Percentiles rank a stretch among this genome's conserved stretches.
phyloP scores from a whole-genome alignment of 37 sponge, comb jelly and placozoan genomes.

The Oscarella lobularis region DNA sequence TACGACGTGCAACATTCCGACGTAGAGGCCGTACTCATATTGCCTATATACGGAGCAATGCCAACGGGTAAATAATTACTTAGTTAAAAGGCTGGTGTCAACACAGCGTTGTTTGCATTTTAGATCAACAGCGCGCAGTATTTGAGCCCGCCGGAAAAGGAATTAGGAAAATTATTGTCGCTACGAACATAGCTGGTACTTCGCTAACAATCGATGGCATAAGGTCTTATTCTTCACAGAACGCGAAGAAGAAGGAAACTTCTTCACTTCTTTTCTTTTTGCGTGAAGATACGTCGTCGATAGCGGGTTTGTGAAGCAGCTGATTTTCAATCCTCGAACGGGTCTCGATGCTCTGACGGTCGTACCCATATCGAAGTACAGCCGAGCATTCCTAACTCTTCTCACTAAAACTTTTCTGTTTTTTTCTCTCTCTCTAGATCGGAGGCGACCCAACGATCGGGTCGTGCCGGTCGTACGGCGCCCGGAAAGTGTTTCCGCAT shows the following conservation, averaged over 20 bases:
- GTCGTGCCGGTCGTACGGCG: slow-evolving; percentile 66
- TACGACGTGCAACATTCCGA: slow-evolving; percentile 43
- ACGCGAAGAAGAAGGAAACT: too few relatives aligned
- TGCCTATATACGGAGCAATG: slow-evolving; percentile 76
- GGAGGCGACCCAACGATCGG: slow-evolving; percentile 68
- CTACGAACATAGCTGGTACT: slow-evolving; percentile 87
- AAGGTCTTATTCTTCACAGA: slow-evolving; percentile 27
- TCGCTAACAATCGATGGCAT: slow-evolving; percentile 80
- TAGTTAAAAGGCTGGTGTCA: not conserved
- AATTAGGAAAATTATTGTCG: slow-evolving; percentile 58
- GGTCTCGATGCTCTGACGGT: slow-evolving; percentile 61
- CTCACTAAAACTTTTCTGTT: too few relatives aligned
- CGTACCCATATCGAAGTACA: slow-evolving; percentile 54
- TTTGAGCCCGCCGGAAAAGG: slow-evolving; percentile 40
- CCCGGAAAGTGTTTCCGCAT: slow-evolving; percentile 67
- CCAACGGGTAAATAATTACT: slow-evolving; percentile 15
- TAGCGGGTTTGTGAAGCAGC: slow-evolving; percentile 75
- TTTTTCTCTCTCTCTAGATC: slow-evolving; percentile 12
- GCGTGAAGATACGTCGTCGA: slow-evolving; percentile 64
- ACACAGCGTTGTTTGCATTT: not conserved
- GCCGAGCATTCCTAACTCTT: not conserved
- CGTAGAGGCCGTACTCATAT: slow-evolving; percentile 45
- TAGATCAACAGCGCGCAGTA: slow-evolving; percentile 69
- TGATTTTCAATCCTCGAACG: slow-evolving; percentile 56
- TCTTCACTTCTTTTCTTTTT: too few relatives aligned